These are phyloP conservation scores for Nebria ingens DNA, from an alignment of 1,140 invertebrate genomes.

Conservation along the genomic window DNA sequence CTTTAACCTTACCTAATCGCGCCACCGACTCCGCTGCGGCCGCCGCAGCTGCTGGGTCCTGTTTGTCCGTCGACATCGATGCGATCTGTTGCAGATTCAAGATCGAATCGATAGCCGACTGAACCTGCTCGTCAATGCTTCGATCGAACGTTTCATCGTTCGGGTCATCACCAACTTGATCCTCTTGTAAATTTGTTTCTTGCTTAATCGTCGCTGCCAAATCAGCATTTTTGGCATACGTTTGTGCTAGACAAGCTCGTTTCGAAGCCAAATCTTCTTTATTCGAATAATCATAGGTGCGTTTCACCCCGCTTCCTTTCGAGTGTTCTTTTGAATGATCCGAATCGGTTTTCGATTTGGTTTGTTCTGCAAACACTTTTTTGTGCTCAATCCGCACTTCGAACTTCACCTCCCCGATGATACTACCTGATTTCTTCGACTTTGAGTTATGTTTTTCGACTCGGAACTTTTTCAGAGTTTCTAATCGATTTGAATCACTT, in stretches of 20 bases:
- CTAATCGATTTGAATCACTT: conserved; percentile 24
- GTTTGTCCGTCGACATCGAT: conserved; percentile 13
- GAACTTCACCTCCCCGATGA: conserved; percentile 2
- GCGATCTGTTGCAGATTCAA: conserved; percentile 50
- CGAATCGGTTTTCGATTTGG: neutral
- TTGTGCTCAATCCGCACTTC: neutral
- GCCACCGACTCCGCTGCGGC: neutral
- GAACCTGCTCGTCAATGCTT: conserved; percentile 63
- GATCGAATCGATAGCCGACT: conserved; percentile 68
- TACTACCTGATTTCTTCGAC: neutral
- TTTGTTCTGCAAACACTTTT: conserved; percentile 9
- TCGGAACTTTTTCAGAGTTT: conserved; percentile 31
- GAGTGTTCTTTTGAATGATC: neutral
- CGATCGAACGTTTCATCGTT: conserved; percentile 41
- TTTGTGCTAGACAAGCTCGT: neutral
- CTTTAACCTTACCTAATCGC: neutral
- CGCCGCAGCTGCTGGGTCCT: neutral
- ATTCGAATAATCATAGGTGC: conserved; percentile 7
- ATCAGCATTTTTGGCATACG: neutral
- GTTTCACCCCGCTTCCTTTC: neutral
- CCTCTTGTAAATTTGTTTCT: conserved; percentile 4
- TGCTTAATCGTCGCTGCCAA: neutral
- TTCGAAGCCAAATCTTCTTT: neutral
- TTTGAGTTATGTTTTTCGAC: conserved; percentile 30
- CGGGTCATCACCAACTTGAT: conserved; percentile 16